Conservation (phyloP, 1,140 invertebrate species). For the Pseudachorutes palmiensis region DNA sequence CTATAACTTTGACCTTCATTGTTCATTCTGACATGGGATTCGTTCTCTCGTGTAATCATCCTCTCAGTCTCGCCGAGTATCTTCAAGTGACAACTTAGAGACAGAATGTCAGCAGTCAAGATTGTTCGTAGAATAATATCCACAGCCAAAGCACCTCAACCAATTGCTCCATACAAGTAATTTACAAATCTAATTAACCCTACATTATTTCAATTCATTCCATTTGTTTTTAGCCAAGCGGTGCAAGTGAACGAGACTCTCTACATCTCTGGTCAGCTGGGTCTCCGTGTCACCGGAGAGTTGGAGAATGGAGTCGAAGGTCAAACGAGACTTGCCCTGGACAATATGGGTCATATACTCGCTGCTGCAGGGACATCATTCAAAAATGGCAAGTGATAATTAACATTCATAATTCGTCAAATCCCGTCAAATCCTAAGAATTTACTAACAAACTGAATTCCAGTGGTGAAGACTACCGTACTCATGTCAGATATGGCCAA, state of each 20-base stretch:
- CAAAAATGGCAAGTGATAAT: slow-evolving; percentile 22
- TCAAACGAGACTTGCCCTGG: slow-evolving; percentile 28
- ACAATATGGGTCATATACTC: slow-evolving; percentile 31
- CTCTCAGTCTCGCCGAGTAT: neutral
- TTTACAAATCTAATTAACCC: neutral
- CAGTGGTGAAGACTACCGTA: slow-evolving; percentile 33
- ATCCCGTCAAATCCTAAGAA: too few species aligned
- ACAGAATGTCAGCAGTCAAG: too few species aligned
- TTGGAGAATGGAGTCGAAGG: slow-evolving; percentile 26
- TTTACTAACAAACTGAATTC: too few species aligned
- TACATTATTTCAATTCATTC: slow-evolving; percentile 21
- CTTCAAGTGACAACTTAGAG: too few species aligned
- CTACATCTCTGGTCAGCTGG: slow-evolving; percentile 32
- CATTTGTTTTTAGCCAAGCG: slow-evolving; percentile 33
- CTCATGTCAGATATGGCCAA: slow-evolving; percentile 24
- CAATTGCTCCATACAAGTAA: slow-evolving; percentile 63
- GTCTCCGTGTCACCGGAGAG: slow-evolving; percentile 20
- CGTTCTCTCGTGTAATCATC: neutral
- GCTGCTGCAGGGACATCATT: slow-evolving; percentile 21
- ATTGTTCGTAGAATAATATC: slow-evolving; percentile 22
- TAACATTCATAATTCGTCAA: too few species aligned
- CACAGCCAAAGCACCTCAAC: slow-evolving; percentile 47
- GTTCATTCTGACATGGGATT: neutral
- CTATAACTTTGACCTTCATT: neutral
- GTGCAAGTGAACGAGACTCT: slow-evolving; percentile 29